These are phyloP conservation scores for Ophonus ardosiacus DNA, from an alignment of 2,888 invertebrate genomes.

Conservation along the genomic window DNA sequence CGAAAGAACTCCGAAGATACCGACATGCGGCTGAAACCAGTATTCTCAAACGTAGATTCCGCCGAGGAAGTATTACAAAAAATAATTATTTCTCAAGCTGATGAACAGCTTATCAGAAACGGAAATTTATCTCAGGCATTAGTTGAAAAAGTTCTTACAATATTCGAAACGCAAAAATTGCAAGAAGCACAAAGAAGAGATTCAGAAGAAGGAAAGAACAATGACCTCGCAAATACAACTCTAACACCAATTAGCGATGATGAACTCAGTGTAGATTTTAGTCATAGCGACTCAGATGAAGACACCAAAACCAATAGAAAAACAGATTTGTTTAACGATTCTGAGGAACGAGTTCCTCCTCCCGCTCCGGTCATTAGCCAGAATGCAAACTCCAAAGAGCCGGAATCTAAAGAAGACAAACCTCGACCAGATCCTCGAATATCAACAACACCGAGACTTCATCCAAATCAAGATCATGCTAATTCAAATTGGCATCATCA, in stretches of 20 bases:
- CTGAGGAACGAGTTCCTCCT: conserved; percentile 77
- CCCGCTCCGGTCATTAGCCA: conserved; percentile 73
- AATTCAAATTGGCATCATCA: conserved; percentile 74
- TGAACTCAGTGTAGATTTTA: conserved; percentile 71
- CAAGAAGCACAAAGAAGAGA: conserved; percentile 87
- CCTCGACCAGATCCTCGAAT: conserved; percentile 62
- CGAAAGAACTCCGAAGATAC: conserved; percentile 74
- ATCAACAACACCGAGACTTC: conserved; percentile 21
- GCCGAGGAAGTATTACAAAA: conserved; percentile 55
- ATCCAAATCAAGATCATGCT: conserved; percentile 59
- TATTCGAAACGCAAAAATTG: conserved; percentile 87
- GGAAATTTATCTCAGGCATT: conserved; percentile 86
- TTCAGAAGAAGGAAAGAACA: conserved; percentile 79
- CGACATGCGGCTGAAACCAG: conserved; percentile 77
- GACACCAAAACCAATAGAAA: conserved; percentile 60
- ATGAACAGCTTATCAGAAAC: conserved; percentile 86
- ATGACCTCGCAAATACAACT: conserved; percentile 70
- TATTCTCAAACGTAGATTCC: conserved; percentile 17
- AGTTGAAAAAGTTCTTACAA: conserved; percentile 86
- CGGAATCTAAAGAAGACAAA: conserved; percentile 57
- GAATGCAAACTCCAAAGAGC: conserved; percentile 63
- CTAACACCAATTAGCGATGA: conserved; percentile 75
- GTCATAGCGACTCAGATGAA: conserved; percentile 66
- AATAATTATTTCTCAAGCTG: conserved; percentile 88
- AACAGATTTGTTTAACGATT: conserved; percentile 75